phyloP scores from a whole-genome alignment of 2,888 invertebrate genomes.

The Leptinotarsa rubiginosa region DNA sequence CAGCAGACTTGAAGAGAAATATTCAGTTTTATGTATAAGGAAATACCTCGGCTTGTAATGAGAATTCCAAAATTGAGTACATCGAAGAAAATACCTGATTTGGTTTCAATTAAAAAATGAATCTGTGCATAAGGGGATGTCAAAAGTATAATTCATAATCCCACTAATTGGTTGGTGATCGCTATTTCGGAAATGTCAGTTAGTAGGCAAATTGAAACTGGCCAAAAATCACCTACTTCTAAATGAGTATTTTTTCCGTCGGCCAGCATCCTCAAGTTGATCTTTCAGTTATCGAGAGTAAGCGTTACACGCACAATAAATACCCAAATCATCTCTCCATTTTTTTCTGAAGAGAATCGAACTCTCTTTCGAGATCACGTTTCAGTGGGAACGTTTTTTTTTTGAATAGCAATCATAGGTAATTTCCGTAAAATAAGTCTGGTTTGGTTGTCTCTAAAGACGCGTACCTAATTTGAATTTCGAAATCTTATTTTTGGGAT shows the following conservation, averaged over 20 bases:
- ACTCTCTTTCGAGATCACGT: slow-evolving; percentile 45
- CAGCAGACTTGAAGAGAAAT: too few relatives aligned
- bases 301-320: slow-evolving; percentile 39
- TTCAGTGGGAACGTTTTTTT: slow-evolving; percentile 47
- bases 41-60: not conserved
- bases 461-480: slow-evolving; percentile 50
- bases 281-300: slow-evolving; percentile 38
- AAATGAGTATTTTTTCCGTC: slow-evolving; percentile 5
- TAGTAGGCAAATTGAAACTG: too few relatives aligned
- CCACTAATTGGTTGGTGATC: too few relatives aligned
- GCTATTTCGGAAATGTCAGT: too few relatives aligned
- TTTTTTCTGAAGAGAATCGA: slow-evolving; percentile 37
- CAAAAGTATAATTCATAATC: too few relatives aligned
- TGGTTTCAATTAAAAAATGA: too few relatives aligned
- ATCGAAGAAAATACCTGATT: too few relatives aligned
- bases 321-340: slow-evolving; percentile 25
- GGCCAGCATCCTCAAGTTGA: slow-evolving; percentile 17
- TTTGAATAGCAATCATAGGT: slow-evolving; percentile 43
- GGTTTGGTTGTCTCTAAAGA: slow-evolving; percentile 48
- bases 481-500: slow-evolving; percentile 45
- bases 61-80: not conserved
- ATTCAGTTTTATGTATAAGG: too few relatives aligned
- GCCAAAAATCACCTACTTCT: not conserved
- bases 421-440: slow-evolving; percentile 49
- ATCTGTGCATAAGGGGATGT: too few relatives aligned